Percentiles rank a stretch among this genome's conserved stretches.
Evolutionary conservation across 2,797 vertebrate species (phyloP).

Genomic region (Coendou prehensilis): DNA sequence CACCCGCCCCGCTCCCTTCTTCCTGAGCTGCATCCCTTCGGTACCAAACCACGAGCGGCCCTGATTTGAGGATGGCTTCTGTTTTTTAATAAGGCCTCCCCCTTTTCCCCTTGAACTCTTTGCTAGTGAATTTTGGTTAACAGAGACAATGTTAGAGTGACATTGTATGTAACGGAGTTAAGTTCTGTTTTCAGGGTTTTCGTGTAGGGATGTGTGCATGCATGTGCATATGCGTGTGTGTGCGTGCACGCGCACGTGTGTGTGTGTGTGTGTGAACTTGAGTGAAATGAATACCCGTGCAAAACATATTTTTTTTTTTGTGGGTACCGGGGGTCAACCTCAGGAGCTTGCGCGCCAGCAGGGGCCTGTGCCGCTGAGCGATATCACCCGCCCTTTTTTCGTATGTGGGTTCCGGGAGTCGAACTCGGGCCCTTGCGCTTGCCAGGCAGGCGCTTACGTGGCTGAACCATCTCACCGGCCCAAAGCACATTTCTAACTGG

Average conservation of each 20-base stretch:
- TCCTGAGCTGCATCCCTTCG: not conserved
- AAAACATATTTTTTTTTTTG: not conserved
- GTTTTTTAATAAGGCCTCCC: not conserved
- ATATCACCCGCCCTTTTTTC: no score
- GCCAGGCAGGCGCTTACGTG: no score
- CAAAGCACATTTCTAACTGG: slow-evolving; percentile 20
- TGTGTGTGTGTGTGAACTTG: not conserved
- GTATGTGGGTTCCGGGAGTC: no score
- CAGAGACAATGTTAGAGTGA: not conserved
- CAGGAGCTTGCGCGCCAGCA: no score
- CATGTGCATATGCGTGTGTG: not conserved
- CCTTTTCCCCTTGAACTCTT: not conserved
- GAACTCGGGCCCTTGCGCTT: no score
- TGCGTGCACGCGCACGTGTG: not conserved
- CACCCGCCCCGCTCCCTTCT: not conserved
- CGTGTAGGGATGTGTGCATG: not conserved
- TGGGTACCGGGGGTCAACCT: no score
- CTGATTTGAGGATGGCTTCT: not conserved
- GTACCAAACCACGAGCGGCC: not conserved
- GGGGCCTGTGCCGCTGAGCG: no score
- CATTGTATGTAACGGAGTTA: not conserved
- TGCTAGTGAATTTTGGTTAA: not conserved
- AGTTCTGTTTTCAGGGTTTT: not conserved
- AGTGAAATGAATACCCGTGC: not conserved
- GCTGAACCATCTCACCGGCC: no score